Conservation (phyloP, 2,113 vertebrate genomes). For the Calidris pygmaea region DNA sequence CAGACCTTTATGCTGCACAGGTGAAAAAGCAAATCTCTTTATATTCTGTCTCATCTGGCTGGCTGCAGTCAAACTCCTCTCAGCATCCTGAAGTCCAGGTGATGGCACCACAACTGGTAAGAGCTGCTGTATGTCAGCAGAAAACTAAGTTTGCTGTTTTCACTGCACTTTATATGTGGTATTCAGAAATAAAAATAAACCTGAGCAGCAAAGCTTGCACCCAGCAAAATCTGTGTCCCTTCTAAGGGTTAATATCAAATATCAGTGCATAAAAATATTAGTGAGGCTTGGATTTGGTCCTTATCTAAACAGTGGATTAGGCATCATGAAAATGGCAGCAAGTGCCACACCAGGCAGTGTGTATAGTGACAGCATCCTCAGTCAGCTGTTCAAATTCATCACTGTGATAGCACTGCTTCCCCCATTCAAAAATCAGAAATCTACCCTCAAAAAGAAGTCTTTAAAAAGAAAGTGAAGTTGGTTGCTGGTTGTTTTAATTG, state of each 20-base stretch:
- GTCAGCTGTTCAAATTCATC: not conserved
- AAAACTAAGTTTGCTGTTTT: not conserved
- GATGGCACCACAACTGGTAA: not conserved
- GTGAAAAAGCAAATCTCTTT: not conserved
- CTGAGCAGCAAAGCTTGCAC: not conserved
- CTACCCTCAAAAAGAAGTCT: not conserved
- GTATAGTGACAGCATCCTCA: not conserved
- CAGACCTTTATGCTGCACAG: not conserved
- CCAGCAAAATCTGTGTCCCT: not conserved
- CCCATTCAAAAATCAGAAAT: not conserved
- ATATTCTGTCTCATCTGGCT: not conserved
- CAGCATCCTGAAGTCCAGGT: not conserved
- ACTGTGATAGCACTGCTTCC: not conserved
- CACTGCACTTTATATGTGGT: not conserved
- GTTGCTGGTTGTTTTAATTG: not conserved
- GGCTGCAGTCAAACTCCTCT: not conserved
- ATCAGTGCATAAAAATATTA: not conserved
- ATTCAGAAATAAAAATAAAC: not conserved
- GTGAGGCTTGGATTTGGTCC: not conserved
- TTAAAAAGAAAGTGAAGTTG: not conserved
- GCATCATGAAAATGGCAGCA: not conserved
- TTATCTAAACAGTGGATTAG: not conserved
- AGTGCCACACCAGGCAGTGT: not conserved
- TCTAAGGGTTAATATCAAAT: not conserved
- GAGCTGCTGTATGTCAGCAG: not conserved